Base-by-base conservation (phyloP, 2,888 invertebrate species). In the Ophioninae sp. region DNA sequence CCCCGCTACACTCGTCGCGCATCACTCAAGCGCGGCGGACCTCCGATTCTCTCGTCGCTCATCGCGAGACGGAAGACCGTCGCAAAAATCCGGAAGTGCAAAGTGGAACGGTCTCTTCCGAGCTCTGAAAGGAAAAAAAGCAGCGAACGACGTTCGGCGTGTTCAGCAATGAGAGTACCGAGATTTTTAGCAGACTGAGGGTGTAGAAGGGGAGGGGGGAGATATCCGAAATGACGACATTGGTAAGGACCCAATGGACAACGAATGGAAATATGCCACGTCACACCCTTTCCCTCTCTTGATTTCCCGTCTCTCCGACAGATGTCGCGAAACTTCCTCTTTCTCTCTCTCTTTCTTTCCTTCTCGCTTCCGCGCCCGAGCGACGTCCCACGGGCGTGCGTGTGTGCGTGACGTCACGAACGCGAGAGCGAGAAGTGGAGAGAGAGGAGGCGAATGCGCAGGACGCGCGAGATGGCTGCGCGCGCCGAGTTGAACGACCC, bases 401-500 rank as follows among this genome's bases (percentile, higher is more conserved):
- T 68, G 57, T 67, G 41, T 62, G 68, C 21, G 69, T 78, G 76
- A 82, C 84, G 82, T 78, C 78, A 82, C 84, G 44, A 61, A 41
- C 23, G 62, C 73, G 68, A 68, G 64, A 74, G 65, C 21, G 50
- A 30, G 62, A 23, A n/a, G n/a, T n/a, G n/a, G 57, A 50, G 62
- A 41, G 59, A 64, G 7, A 67, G 57, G 65, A 62, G 68, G 50
- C 78, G 75, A 75, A 79, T 72, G 80, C 84, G 87, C 85, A 83
- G 86, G 75, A 86, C 87, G 84, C 87, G 85, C 82, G 82, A 80
- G 78, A 76, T 68, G 67, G 78, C 74, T 81, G 84, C 82, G 77
- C 76, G 78, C 61, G 65, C 75, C 65, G 86, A 88, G 92, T 91
- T 92, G 88, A 92, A 92, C 86, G 92, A 92, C 92, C 92, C 87